Evolutionary conservation across 2,797 vertebrate genomes (phyloP).

Genomic region (Cyclura pinguis): DNA sequence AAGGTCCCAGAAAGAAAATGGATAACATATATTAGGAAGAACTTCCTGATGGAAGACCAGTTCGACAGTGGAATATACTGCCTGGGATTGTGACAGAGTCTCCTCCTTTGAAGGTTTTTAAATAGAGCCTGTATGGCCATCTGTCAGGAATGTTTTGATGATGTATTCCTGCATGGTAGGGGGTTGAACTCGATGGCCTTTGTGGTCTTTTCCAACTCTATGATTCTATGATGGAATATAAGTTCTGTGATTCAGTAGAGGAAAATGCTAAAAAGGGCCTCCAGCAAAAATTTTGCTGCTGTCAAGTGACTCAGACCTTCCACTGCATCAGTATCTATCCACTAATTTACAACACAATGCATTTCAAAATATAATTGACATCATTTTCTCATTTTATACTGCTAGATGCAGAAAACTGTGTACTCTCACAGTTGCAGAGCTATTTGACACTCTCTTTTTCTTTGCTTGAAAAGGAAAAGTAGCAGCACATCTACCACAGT

Average conservation of each 20-base stretch:
- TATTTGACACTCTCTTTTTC: conserved; percentile 46
- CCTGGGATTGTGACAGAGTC: too few relatives aligned
- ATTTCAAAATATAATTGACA: conserved; percentile 30
- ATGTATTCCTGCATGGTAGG: too few relatives aligned
- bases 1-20: neutral
- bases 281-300: neutral
- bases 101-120: too few relatives aligned
- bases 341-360: neutral
- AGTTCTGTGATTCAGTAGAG: neutral
- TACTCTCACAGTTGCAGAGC: conserved; percentile 23
- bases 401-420: conserved; percentile 12
- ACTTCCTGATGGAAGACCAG: too few relatives aligned
- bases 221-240: neutral
- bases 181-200: too few relatives aligned
- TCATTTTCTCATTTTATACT: conserved; percentile 30
- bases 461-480: conserved; percentile 26
- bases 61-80: too few relatives aligned
- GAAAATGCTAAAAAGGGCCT: neutral
- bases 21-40: neutral
- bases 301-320: neutral
- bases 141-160: too few relatives aligned
- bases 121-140: too few relatives aligned
- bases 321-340: neutral
- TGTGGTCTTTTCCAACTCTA: too few relatives aligned
- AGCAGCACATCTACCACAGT: neutral